Base-by-base conservation (phyloP, 1,140 invertebrate species). In the Aphelenchoides besseyi region DNA sequence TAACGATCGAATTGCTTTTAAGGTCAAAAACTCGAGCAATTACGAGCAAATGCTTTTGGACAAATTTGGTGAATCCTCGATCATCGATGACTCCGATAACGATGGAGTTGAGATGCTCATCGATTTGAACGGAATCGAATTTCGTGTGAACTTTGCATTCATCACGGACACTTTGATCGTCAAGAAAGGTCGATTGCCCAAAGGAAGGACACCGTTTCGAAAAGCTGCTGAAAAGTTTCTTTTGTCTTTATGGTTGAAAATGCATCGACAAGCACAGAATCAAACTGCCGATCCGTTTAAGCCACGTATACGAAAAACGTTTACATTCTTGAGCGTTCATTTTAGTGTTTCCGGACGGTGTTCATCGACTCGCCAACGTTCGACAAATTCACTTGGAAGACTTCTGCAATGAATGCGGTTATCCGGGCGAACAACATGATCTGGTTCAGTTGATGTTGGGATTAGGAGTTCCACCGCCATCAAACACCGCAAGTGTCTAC, bases 141-240 rank as follows among this genome's bases (percentile, higher is more conserved):
- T 59, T 59, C 55, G 55, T 33, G 5, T 59, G 5, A 59, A 59
- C 18, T 59, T 59, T 8, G 55, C 55, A 28, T 59, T 59, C 55
- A 8, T 59, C 5, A 59, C 55, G 5, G 18, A 59, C 55, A 8
- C 23, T 5, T 5, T 8, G 18, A 8, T 33, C 5, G 18, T 59
- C 5, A 59, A 59, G 55, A 59, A 59, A 33, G 55, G 5, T 23
- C 5, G 55, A 28, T 23, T 59, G 18, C 55, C 55, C 5, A 59
- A 59, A 59, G 55, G 55, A 5, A 5, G 55, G 23, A 59, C 55
- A 8, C 55, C 5, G 12, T 59, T 59, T 18, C 5, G 55, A 33
- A 5, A 59, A 8, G 55, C 55, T 8, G 55, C 55, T 23, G 55
- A 59, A 59, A 59, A 59, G 18, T 59, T 8, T 59, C 18, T 59